These are phyloP conservation scores for Cichlasoma orientale DNA, from an alignment of 2,797 vertebrate genomes.

Conservation along the genomic window DNA sequence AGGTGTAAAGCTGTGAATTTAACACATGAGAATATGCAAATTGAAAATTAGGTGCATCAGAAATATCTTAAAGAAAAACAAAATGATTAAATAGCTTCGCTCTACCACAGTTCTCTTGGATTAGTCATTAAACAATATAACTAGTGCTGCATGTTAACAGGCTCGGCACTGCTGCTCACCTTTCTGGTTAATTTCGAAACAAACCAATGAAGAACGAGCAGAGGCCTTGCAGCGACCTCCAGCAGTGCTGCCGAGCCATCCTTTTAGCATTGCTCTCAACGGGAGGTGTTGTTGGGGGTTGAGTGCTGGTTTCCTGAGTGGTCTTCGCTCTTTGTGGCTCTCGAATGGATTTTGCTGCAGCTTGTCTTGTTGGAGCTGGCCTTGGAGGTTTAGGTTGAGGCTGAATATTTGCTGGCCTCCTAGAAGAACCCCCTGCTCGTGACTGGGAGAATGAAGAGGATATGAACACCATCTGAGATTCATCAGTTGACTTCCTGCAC, in stretches of 20 bases:
- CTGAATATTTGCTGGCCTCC: conserved; percentile 5
- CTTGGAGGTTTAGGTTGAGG: not conserved
- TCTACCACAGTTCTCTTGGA: not conserved
- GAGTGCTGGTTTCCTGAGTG: conserved; percentile 17
- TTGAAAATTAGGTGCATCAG: not conserved
- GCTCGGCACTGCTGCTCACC: conserved; percentile 47
- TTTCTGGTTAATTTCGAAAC: conserved; percentile 75
- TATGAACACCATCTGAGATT: conserved; percentile 80
- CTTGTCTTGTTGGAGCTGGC: not conserved
- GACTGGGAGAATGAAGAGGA: conserved; percentile 49
- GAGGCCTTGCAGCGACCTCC: conserved; percentile 82
- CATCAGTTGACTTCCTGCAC: conserved; percentile 80
- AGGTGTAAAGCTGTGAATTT: conserved; percentile 49
- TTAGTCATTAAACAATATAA: conserved; percentile 14
- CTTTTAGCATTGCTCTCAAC: conserved; percentile 72
- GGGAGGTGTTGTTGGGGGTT: conserved; percentile 7
- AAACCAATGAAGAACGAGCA: conserved; percentile 83
- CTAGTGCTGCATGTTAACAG: not conserved
- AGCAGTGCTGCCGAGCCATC: conserved; percentile 82
- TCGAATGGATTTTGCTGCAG: not conserved
- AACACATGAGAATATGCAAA: conserved; percentile 8
- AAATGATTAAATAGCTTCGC: not conserved
- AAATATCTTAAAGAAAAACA: not conserved
- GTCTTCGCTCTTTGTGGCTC: conserved; percentile 21
- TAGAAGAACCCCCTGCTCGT: not conserved